Conservation (phyloP, 1,140 invertebrate genomes). For the Polyergus mexicanus region DNA sequence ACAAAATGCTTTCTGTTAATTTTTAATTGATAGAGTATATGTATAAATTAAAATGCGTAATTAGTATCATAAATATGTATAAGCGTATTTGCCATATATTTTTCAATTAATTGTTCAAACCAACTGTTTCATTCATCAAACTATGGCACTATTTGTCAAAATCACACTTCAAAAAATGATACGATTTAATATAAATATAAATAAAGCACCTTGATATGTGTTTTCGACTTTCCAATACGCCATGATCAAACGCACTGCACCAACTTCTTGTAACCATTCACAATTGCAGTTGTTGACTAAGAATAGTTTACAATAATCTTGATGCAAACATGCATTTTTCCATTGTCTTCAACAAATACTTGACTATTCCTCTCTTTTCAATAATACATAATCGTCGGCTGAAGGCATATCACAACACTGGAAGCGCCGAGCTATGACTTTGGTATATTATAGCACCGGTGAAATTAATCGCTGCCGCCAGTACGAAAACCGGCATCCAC, state of each 20-base stretch:
- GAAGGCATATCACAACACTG: constrained; percentile 86
- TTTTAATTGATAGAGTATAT: constrained; percentile 38
- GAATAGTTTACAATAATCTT: background rate
- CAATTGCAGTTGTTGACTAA: background rate
- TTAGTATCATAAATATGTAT: constrained; percentile 20
- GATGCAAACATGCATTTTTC: constrained; percentile 2
- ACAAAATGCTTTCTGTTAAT: constrained; percentile 58
- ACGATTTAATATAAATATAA: constrained; percentile 43
- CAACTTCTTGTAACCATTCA: constrained; percentile 3
- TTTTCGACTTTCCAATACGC: constrained; percentile 49
- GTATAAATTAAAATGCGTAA: constrained; percentile 61
- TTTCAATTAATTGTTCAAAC: constrained; percentile 11
- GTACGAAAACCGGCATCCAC: constrained; percentile 92
- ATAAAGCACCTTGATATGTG: constrained; percentile 70
- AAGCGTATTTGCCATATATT: background rate
- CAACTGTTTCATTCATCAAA: constrained; percentile 42
- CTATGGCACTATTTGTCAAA: constrained; percentile 64
- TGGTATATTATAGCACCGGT: constrained; percentile 92
- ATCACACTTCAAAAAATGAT: constrained; percentile 19
- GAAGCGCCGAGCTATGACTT: constrained; percentile 91
- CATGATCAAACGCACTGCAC: constrained; percentile 44
- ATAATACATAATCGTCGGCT: background rate
- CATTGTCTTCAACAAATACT: constrained; percentile 30
- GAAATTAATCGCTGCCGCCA: constrained; percentile 92
- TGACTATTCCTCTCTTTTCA: background rate